Evolutionary conservation across 2,888 invertebrate species (phyloP).

Genomic region (Celastrina argiolus): DNA sequence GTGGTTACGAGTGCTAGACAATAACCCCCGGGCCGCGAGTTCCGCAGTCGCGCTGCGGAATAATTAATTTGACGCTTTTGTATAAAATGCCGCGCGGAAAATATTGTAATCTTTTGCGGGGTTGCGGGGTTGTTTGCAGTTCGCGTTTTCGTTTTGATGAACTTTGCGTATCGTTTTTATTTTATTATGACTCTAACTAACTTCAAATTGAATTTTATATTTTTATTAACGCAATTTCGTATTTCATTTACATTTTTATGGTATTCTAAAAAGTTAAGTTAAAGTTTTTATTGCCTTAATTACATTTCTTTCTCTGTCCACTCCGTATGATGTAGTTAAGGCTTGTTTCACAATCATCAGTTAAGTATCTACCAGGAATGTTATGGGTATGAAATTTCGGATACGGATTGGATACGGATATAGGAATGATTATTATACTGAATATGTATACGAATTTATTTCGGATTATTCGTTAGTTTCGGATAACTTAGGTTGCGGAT

Average conservation of each 20-base stretch:
- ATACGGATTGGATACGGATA: too few relatives aligned
- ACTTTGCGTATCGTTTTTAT: conserved; percentile 8
- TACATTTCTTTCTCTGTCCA: not conserved
- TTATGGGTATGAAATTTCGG: too few relatives aligned
- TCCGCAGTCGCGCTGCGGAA: not conserved
- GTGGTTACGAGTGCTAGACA: not conserved
- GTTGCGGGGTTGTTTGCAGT: conserved; percentile 4
- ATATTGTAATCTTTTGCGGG: conserved; percentile 8
- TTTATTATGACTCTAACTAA: conserved; percentile 3
- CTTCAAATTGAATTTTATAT: conserved; percentile 13
- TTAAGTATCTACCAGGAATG: too few relatives aligned
- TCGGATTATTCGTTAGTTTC: too few relatives aligned
- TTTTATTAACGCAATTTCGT: conserved; percentile 9
- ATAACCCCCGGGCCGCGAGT: not conserved
- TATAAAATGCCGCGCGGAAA: not conserved
- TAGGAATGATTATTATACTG: too few relatives aligned
- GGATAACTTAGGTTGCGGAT: too few relatives aligned
- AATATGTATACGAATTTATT: too few relatives aligned
- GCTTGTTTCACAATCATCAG: not conserved
- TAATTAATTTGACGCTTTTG: not conserved
- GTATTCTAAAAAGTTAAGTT: not conserved
- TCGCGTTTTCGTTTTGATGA: conserved; percentile 11
- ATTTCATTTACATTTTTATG: conserved; percentile 2
- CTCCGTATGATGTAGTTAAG: not conserved
- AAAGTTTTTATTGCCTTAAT: not conserved